Conservation (phyloP, 2,888 invertebrate genomes). For the Miltochrista miniata region DNA sequence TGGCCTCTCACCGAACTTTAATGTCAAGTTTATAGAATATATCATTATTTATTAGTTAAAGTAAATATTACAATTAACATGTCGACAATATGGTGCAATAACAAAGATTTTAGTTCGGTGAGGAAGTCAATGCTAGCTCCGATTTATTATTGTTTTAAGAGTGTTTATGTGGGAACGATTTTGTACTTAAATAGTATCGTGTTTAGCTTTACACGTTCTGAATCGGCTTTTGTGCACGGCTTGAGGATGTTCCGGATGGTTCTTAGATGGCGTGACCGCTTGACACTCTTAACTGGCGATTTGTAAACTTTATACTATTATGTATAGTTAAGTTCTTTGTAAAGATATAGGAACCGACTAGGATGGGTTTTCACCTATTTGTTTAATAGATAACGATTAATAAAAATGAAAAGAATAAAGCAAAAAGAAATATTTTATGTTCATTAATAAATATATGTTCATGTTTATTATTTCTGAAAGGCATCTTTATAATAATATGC, state of each 20-base stretch:
- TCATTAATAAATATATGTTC: no score
- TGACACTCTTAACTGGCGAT: conserved; percentile 16
- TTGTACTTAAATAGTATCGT: conserved; percentile 42
- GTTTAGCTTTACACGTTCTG: conserved; percentile 43
- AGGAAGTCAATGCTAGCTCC: conserved; percentile 27
- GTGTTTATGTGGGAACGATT: conserved; percentile 30
- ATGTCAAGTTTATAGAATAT: conserved; percentile 11
- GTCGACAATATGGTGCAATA: conserved; percentile 31
- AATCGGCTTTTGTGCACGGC: conserved; percentile 44
- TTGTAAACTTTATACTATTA: conserved; percentile 5
- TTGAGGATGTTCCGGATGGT: conserved; percentile 28
- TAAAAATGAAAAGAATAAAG: no score
- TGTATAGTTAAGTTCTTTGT: neutral
- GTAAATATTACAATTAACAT: conserved; percentile 16
- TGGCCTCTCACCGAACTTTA: conserved; percentile 13
- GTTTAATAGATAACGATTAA: no score
- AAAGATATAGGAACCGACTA: no score
- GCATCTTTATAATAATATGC: no score
- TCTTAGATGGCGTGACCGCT: conserved; percentile 19
- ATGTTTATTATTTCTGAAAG: no score
- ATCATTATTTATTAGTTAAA: conserved; percentile 32
- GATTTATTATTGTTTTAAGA: conserved; percentile 8
- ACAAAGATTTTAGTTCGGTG: conserved; percentile 14
- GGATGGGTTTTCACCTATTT: no score
- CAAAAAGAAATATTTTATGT: no score